Evolutionary conservation across 1,140 invertebrate genomes (phyloP), one percentile per base, ranked within the genome.

Genomic region (Glomeris maerens): DNA sequence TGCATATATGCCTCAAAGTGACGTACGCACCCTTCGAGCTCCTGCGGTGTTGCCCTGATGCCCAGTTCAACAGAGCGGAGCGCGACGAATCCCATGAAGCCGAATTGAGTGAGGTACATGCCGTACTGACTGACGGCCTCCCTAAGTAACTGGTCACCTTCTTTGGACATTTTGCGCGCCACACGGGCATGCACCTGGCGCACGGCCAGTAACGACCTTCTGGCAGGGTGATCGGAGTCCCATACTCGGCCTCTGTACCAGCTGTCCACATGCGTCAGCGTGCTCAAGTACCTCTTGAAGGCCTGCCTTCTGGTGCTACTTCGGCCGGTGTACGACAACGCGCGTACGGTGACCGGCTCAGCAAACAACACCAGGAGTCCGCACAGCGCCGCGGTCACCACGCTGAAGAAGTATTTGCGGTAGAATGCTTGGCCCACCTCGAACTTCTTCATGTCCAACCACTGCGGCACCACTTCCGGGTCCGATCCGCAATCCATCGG

Each of bases 11-110:
- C n/a, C n/a, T n/a, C n/a, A n/a, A n/a, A n/a, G n/a, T n/a, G n/a
- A n/a, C n/a, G n/a, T n/a, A n/a, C n/a, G n/a, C n/a, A 79, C n/a
- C 78, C 78, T 44, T 83, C 78, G n/a, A 81, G 59, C 45, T 83
- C 80, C 23, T 77, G 71, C 7, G 69, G 57, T 20, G 68, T 70
- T 2, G 62, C 60, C 13, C 69, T 40, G 2, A 88, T 66, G 1
- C 83, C 81, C 27, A 87, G 64, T 22, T 74, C 63, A 40, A 79
- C 65, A 0, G 80, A 75, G 36, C 76, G 76, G 2, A 84, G 53
- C 0, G 88, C 57, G 1, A 78, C 72, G 45, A 81, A 78, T 1
- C 86, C 88, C 55, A 92, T 78, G 59, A 94, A 93, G 7, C 60
- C 62, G 51, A 57, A 62, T 45, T 68, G 66, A 1, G 89, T 88